Base-by-base conservation (phyloP, 2,888 invertebrate species). In the Andrena hattorfiana region DNA sequence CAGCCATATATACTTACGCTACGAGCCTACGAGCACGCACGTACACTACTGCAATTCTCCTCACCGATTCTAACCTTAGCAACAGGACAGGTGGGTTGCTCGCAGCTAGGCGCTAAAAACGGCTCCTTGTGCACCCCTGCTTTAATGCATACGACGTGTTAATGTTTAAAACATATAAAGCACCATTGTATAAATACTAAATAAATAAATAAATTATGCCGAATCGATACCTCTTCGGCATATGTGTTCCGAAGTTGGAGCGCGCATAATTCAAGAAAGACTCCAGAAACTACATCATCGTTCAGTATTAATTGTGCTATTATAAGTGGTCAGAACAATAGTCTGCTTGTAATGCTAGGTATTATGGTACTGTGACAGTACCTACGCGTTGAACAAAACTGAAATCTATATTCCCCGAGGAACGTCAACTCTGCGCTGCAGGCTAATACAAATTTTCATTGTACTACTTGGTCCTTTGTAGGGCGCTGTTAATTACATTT, bases 201-300 rank as follows among this genome's bases (percentile, higher is more conserved):
- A 42, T 42, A 5, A 42, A 42, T 4, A 42, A 16, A 42, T 42
- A 42, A 42, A 23, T 60, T 16, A 13, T 1, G 8, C 2, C 42
- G 26, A 70, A 77, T 77, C 79, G 32, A 80, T 81, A 32, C n/a
- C 16, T 6, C 1, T 4, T 16, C n/a, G 8, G 16, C 42, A 5
- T 4, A 13, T 1, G 42, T 42, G 16, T 42, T 42, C 16, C 42
- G 16, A 63, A 54, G 23, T n/a, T 42, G 54, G 35, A 66, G 10
- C 26, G n/a, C 35, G 16, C 16, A 30, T n/a, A 23, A 60, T 32
- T n/a, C 13, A 48, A 35, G 35, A 69, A 75, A 42, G 56, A 8
- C 69, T 42, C 2, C 3, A 7, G 48, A n/a, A 20, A 16, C 2
- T n/a, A 26, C n/a, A 2, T 16, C 32, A 28, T 23, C n/a, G 4